These are phyloP conservation scores for Hypsibius dujardini DNA, from an alignment of 1,140 invertebrate species.

Conservation along the genomic window DNA sequence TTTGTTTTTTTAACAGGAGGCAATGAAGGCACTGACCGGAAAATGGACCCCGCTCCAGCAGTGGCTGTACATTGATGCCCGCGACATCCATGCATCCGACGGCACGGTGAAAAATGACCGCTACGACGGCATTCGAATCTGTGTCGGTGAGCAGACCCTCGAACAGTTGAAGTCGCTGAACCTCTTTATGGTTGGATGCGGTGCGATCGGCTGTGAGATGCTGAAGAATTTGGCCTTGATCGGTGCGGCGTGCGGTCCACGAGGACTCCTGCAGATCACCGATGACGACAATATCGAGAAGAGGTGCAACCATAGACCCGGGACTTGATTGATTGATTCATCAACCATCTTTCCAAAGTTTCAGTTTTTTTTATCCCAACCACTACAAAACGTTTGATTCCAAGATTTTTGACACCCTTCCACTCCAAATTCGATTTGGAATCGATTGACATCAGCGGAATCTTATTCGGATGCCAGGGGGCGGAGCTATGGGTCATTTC, in stretches of 20 bases:
- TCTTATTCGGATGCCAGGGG: too few relatives aligned
- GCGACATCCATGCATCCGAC: neutral
- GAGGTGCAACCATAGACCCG: neutral
- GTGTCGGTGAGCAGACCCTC: constrained; percentile 29
- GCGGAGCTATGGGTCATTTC: too few relatives aligned
- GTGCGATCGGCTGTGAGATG: constrained; percentile 24
- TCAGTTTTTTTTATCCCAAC: too few relatives aligned
- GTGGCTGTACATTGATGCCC: constrained; percentile 27
- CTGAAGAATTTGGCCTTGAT: constrained; percentile 24
- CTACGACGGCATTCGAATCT: constrained; percentile 31
- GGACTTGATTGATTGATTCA: too few relatives aligned
- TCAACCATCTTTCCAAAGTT: too few relatives aligned
- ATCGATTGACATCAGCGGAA: too few relatives aligned
- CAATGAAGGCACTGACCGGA: constrained; percentile 33
- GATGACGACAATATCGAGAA: constrained; percentile 25
- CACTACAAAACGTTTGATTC: too few relatives aligned
- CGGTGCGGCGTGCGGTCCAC: constrained; percentile 14
- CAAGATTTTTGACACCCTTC: too few relatives aligned
- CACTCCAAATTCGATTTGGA: too few relatives aligned
- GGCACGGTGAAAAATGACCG: constrained; percentile 25
- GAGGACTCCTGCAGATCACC: constrained; percentile 21
- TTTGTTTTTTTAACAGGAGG: too few relatives aligned
- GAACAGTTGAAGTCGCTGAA: constrained; percentile 22
- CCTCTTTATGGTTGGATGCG: constrained; percentile 24
- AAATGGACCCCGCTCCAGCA: constrained; percentile 35